Evolutionary conservation across 2,888 invertebrate species (phyloP).

Genomic region (Yponomeuta cagnagella): DNA sequence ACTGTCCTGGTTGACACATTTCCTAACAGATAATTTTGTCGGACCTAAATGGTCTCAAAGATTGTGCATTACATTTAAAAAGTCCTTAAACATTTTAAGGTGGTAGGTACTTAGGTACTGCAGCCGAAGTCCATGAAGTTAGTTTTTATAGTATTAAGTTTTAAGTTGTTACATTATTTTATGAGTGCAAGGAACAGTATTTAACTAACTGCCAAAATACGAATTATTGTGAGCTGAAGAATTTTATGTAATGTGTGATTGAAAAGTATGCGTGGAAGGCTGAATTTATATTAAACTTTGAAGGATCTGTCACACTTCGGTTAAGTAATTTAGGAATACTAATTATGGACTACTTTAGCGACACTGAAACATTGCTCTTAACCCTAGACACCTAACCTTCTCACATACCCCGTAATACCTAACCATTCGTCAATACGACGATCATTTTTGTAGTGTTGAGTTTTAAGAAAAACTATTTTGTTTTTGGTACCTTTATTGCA

Average conservation of each 20-base stretch:
- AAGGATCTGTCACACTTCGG: conserved; percentile 4
- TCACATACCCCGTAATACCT: too few species aligned
- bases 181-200: conserved; percentile 1
- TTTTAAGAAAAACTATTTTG: too few species aligned
- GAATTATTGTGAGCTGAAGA: conserved; percentile 29
- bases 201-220: conserved; percentile 63
- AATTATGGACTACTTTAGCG: neutral
- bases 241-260: neutral
- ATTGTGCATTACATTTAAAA: neutral
- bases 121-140: neutral
- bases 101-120: too few species aligned
- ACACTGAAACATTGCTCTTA: neutral
- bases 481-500: too few species aligned
- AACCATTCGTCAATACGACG: too few species aligned
- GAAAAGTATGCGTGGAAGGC: neutral
- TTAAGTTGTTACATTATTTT: neutral
- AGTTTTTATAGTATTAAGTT: neutral
- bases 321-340: neutral
- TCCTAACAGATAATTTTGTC: neutral
- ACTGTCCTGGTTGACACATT: neutral
- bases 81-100: neutral
- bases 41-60: neutral
- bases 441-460: too few species aligned
- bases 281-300: neutral
- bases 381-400: too few species aligned